Conservation (phyloP, 2,888 invertebrate genomes). For the Eupithecia centaureata region DNA sequence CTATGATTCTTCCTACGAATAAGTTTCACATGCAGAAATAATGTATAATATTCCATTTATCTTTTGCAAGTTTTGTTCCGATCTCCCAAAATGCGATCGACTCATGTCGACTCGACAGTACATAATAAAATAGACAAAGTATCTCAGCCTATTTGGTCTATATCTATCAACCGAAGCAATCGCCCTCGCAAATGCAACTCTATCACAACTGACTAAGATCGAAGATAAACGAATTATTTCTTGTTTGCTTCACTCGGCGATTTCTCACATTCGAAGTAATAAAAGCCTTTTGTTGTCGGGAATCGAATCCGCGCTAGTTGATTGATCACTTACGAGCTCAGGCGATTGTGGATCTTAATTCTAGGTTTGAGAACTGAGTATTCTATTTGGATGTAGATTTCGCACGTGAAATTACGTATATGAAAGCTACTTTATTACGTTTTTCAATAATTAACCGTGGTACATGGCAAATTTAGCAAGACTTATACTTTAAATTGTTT, state of each 20-base stretch:
- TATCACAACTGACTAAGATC: constrained; percentile 22
- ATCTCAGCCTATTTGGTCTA: background rate
- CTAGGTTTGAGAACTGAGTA: constrained; percentile 7
- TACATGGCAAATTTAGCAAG: no score
- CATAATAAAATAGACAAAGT: constrained; percentile 2
- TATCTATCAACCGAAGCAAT: background rate
- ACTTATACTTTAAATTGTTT: no score
- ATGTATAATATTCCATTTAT: background rate
- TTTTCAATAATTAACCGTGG: no score
- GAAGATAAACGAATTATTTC: constrained; percentile 6
- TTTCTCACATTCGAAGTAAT: constrained; percentile 30
- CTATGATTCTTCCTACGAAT: no score
- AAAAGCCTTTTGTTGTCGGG: constrained; percentile 32
- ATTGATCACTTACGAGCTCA: constrained; percentile 24
- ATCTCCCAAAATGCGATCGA: background rate
- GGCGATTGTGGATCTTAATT: constrained; percentile 15
- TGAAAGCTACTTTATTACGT: background rate
- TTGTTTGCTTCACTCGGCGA: constrained; percentile 30
- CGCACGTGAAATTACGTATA: background rate
- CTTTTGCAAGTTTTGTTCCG: background rate
- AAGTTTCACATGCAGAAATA: no score
- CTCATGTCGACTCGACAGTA: background rate
- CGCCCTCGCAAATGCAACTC: constrained; percentile 1
- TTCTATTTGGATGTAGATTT: constrained; percentile 1
- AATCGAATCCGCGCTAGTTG: constrained; percentile 33